Percentiles rank a stretch among this genome's conserved stretches.
These are phyloP conservation scores for Chionomys nivalis DNA, from an alignment of 2,113 vertebrate genomes.

Conservation along the genomic window DNA sequence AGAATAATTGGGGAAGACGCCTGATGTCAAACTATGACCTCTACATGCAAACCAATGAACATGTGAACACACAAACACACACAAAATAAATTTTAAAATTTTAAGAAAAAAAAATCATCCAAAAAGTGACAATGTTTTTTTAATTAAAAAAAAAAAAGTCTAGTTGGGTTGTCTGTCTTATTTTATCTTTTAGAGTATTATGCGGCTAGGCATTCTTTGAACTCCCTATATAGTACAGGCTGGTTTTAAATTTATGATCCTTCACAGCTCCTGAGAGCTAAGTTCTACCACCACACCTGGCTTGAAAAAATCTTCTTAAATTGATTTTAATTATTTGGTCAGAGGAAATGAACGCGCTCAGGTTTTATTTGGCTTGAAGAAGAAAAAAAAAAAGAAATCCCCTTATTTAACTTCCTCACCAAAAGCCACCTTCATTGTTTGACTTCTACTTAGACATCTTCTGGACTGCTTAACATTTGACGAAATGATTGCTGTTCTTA, in stretches of 20 bases:
- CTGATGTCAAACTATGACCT: neutral
- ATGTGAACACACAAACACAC: neutral
- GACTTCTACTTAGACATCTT: neutral
- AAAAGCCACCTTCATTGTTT: neutral
- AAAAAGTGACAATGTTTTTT: neutral
- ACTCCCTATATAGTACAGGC: neutral
- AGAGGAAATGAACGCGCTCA: neutral
- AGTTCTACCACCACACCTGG: neutral
- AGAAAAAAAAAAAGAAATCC: neutral
- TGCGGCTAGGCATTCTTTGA: neutral
- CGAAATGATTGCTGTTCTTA: neutral
- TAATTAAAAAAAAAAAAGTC: neutral
- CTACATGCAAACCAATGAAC: neutral
- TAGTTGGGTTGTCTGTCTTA: neutral
- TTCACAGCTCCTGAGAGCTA: neutral
- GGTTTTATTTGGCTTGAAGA: neutral
- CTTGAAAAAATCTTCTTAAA: neutral
- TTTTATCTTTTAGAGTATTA: neutral
- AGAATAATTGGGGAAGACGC: neutral
- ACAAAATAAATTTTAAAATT: neutral
- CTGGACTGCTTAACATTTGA: neutral
- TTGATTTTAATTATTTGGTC: neutral
- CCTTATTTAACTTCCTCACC: neutral
- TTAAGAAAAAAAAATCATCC: neutral
- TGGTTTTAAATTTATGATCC: neutral